Evolutionary conservation across 2,888 invertebrate species (phyloP).

Genomic region (Nematopogon swammerdamellus): DNA sequence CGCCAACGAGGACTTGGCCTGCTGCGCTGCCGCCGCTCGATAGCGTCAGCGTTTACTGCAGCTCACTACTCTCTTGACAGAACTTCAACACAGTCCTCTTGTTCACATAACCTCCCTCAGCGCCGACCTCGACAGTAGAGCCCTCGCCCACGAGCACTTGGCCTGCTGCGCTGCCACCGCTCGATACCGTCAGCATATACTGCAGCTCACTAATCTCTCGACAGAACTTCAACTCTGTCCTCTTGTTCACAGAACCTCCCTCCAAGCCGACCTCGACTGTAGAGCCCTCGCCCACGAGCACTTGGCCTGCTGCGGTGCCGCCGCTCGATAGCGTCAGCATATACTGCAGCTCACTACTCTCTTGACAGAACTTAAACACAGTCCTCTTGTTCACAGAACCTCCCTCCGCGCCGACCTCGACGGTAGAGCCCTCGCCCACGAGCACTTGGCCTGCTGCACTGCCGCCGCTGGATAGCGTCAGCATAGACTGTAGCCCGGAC

Average conservation of each 20-base stretch:
- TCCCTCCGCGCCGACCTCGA: slow-evolving; percentile 17
- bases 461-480: slow-evolving; percentile 38
- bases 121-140: slow-evolving; percentile 21
- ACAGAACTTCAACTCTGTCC: too few species aligned
- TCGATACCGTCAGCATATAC: too few species aligned
- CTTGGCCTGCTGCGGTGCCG: slow-evolving; percentile 34
- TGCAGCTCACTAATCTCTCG: too few species aligned
- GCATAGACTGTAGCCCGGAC: slow-evolving; percentile 44
- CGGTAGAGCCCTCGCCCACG: slow-evolving; percentile 27
- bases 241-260: too few species aligned
- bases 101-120: too few species aligned
- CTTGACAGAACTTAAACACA: too few species aligned
- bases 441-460: slow-evolving; percentile 30
- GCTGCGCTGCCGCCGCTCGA: slow-evolving; percentile 36
- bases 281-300: slow-evolving; percentile 22
- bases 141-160: slow-evolving; percentile 26
- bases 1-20: slow-evolving; percentile 28
- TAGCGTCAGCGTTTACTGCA: too few species aligned
- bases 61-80: too few species aligned
- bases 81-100: too few species aligned
- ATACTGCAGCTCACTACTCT: too few species aligned
- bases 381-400: too few species aligned
- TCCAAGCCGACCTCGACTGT: slow-evolving; percentile 23
- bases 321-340: too few species aligned
- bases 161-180: slow-evolving; percentile 34